Percentiles rank a stretch among this genome's conserved stretches.
phyloP scores from a whole-genome alignment of 2,797 vertebrate species.

The Coregonus ussuriensis region DNA sequence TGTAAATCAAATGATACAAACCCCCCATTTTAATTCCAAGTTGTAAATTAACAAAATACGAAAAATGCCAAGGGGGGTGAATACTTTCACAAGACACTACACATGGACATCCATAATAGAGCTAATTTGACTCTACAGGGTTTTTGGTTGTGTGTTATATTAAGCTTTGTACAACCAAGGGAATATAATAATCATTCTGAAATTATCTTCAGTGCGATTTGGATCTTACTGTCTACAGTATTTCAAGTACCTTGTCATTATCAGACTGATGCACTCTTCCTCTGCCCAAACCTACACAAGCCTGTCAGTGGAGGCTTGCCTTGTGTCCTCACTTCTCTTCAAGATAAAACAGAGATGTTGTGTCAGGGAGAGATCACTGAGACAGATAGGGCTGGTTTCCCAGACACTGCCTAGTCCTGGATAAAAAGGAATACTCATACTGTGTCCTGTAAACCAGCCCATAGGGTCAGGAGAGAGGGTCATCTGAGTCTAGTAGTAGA shows the following conservation, averaged over 20 bases:
- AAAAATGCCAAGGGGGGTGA: too few species aligned
- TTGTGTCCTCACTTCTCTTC: not conserved
- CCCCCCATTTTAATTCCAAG: too few species aligned
- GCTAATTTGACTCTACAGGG: not conserved
- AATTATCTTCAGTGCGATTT: constrained; percentile 43
- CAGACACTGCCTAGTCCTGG: not conserved
- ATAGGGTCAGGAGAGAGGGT: not conserved
- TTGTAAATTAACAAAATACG: too few species aligned
- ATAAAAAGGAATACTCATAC: not conserved
- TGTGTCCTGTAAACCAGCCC: not conserved
- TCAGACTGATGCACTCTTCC: constrained; percentile 63
- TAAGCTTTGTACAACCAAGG: constrained; percentile 7
- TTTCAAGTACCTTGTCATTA: constrained; percentile 55
- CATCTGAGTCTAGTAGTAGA: too few species aligned
- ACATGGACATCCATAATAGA: not conserved
- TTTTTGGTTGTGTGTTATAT: not conserved
- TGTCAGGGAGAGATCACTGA: not conserved
- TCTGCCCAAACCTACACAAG: constrained; percentile 30
- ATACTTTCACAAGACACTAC: too few species aligned
- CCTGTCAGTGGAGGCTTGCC: not conserved
- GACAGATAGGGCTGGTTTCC: not conserved
- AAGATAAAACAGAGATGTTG: not conserved
- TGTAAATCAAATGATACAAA: too few species aligned
- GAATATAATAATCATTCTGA: constrained; percentile 19
- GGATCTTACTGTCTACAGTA: constrained; percentile 34